Evolutionary conservation across 2,797 vertebrate species (phyloP).

Genomic region (Rhinoraja longicauda): DNA sequence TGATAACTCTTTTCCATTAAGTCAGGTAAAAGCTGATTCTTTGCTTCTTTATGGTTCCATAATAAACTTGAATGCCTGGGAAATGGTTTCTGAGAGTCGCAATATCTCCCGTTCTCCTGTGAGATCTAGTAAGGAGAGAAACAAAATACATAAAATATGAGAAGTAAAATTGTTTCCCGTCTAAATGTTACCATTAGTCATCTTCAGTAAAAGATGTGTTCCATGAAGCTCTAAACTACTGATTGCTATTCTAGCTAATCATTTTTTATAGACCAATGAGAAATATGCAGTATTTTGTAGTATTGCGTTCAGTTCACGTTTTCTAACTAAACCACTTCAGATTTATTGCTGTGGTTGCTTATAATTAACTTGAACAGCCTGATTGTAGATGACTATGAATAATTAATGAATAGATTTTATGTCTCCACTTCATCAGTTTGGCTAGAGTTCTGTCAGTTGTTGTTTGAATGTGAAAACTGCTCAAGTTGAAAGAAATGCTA

Average conservation of each 20-base stretch:
- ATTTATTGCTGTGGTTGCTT: constrained; percentile 16
- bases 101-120: background rate
- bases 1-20: background rate
- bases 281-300: background rate
- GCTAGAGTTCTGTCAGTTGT: background rate
- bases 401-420: constrained; percentile 22
- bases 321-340: constrained; percentile 29
- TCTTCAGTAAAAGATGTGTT: background rate
- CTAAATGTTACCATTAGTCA: constrained; percentile 13
- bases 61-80: background rate
- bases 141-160: background rate
- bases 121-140: too few relatives aligned
- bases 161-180: background rate
- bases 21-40: background rate
- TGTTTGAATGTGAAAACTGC: background rate
- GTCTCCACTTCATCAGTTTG: background rate
- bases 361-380: constrained; percentile 16
- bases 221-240: background rate
- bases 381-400: constrained; percentile 12
- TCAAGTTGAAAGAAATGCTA: too few relatives aligned
- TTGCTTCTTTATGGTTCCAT: background rate
- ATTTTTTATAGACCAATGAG: background rate
- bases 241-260: background rate
- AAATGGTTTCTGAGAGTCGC: background rate
- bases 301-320: background rate